Conservation (phyloP, 1,140 invertebrate species). For the Bicyclus anynana region DNA sequence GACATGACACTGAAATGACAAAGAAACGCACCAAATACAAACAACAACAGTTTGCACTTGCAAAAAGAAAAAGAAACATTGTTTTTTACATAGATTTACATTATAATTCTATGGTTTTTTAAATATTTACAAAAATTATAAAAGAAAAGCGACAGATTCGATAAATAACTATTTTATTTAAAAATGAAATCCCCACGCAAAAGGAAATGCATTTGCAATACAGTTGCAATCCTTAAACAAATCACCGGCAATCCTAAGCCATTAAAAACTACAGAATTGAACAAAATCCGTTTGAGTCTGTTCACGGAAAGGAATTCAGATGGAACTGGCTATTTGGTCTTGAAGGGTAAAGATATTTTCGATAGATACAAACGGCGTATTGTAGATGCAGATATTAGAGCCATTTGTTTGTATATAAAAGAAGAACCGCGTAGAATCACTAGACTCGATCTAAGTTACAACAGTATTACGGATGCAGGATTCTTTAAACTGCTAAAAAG, state of each 20-base stretch:
- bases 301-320: conserved; percentile 64
- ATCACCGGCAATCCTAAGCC: conserved; percentile 42
- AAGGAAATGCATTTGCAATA: conserved; percentile 55
- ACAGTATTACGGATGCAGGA: conserved; percentile 75
- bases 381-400: conserved; percentile 65
- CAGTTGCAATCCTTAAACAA: conserved; percentile 32
- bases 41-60: too few relatives aligned
- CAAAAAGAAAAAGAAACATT: too few relatives aligned
- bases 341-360: conserved; percentile 52
- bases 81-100: too few relatives aligned
- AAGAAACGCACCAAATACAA: too few relatives aligned
- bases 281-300: conserved; percentile 50
- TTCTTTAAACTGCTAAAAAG: conserved; percentile 72
- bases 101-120: neutral
- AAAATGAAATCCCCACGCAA: conserved; percentile 18
- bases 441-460: conserved; percentile 76
- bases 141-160: neutral
- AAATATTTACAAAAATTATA: neutral
- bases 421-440: conserved; percentile 63
- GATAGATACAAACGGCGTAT: conserved; percentile 58
- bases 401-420: conserved; percentile 68
- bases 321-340: conserved; percentile 45
- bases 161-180: neutral
- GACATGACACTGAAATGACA: too few relatives aligned
- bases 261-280: conserved; percentile 41